Evolutionary conservation across 2,888 invertebrate genomes (phyloP).

Genomic region (Amphipyra berbera): DNA sequence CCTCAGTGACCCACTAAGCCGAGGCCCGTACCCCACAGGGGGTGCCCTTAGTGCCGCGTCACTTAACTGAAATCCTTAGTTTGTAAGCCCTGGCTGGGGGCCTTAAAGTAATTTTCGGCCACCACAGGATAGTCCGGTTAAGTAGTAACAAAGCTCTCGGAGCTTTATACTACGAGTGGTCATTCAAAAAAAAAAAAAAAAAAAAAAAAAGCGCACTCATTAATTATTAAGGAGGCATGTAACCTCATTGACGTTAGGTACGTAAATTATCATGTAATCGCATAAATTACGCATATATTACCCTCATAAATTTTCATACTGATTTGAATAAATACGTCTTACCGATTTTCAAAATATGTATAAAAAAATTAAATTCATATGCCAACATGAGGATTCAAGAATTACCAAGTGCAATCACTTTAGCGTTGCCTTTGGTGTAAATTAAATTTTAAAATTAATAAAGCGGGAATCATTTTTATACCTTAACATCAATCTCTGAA

Average conservation of each 20-base stretch:
- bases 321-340: slow-evolving; percentile 12
- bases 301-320: slow-evolving; percentile 11
- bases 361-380: neutral
- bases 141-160: too few relatives aligned
- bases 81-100: too few relatives aligned
- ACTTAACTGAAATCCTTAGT: too few relatives aligned
- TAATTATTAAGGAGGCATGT: slow-evolving; percentile 54
- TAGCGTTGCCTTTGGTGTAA: slow-evolving; percentile 4
- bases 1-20: too few relatives aligned
- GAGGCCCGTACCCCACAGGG: too few relatives aligned
- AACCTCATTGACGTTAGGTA: slow-evolving; percentile 46
- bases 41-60: too few relatives aligned
- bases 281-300: slow-evolving; percentile 24
- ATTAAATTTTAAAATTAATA: slow-evolving; percentile 40
- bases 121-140: too few relatives aligned
- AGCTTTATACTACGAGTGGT: too few relatives aligned
- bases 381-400: neutral
- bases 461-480: slow-evolving; percentile 57
- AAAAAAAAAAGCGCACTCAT: slow-evolving; percentile 53
- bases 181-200: too few relatives aligned
- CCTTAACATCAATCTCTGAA: slow-evolving; percentile 67
- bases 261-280: slow-evolving; percentile 53
- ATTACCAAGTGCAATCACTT: slow-evolving; percentile 5
- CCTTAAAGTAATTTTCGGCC: too few relatives aligned
- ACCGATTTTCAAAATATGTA: neutral